phyloP scores from a whole-genome alignment of 2,797 vertebrate species.

The Scarus forsteni region DNA sequence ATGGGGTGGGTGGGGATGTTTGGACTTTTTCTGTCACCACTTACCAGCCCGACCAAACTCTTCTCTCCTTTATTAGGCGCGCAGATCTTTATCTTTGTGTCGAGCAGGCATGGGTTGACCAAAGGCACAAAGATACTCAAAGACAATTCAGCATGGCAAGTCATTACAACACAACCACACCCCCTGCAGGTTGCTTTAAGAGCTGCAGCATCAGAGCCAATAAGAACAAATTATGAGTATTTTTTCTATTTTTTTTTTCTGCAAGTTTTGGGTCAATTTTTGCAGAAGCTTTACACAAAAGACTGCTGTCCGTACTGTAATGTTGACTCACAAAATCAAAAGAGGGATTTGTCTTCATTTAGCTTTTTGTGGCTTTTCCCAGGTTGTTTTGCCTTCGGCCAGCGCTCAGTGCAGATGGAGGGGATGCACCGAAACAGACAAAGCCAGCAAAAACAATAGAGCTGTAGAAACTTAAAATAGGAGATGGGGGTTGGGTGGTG shows the following conservation, averaged over 20 bases:
- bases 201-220: constrained; percentile 37
- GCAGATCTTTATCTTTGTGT: constrained; percentile 71
- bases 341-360: not conserved
- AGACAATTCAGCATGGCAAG: constrained; percentile 36
- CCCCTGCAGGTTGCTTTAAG: constrained; percentile 73
- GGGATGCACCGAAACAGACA: constrained; percentile 63
- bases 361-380: constrained; percentile 27
- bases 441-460: constrained; percentile 71
- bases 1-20: constrained; percentile 27
- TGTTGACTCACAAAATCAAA: not conserved
- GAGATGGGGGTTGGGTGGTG: constrained; percentile 67
- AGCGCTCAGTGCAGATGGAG: constrained; percentile 64
- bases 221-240: constrained; percentile 12
- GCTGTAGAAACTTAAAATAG: constrained; percentile 28
- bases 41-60: constrained; percentile 60
- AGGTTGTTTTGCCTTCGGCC: constrained; percentile 37
- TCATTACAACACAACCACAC: constrained; percentile 64
- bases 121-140: constrained; percentile 53
- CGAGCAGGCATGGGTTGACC: constrained; percentile 48
- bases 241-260: constrained; percentile 3
- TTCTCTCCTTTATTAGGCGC: constrained; percentile 74
- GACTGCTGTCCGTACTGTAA: not conserved
- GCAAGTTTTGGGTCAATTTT: not conserved
- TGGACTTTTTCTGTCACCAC: constrained; percentile 54
- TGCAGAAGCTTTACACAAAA: not conserved